Base-by-base conservation (phyloP, 2,888 invertebrate genomes). In the Pseudoips prasinana region DNA sequence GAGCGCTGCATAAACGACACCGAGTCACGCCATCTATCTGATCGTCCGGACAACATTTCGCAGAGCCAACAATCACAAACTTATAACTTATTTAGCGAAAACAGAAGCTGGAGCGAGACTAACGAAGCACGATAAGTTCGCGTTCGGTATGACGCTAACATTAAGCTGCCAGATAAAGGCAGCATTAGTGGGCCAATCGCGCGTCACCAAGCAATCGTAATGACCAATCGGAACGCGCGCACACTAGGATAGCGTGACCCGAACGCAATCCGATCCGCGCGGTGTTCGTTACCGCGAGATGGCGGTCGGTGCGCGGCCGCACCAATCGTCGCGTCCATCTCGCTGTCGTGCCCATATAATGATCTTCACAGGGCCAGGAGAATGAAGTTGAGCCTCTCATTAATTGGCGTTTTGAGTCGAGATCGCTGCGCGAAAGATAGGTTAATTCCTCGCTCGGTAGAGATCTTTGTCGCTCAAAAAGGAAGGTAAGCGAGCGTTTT, bases 371-470 rank as follows among this genome's bases (percentile, higher is more conserved):
- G 84, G 84, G 80, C 72, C 83, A 82, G 74, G 78, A 86, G 87
- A 88, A 88, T 88, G 88, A 88, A 88, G 87, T 88, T 88, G 88
- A 88, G 87, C 79, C 83, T 79, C 87, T 86, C 87, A 87, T 88
- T 87, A 88, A 87, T 87, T 87, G 87, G 88, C 86, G 82, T 87
- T 88, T 88, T 88, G 87, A 87, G 85, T 65, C 76, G 86, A 88
- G 88, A 88, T 88, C 87, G 86, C 71, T 79, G 80, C 71, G 78
- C 84, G 76, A 81, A 86, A 86, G 88, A 87, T 88, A 88, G 87
- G 86, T 88, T 88, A 88, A 88, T 88, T 88, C 87, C 83, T 86
- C 75, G 83, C 82, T 80, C 70, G 74, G 68, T 66, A 63, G 74
- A 86, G 88, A 87, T 88, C 86, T 66, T 88, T 87, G 87, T 87